Conservation (phyloP, 64 coral and sea anemone species). For the Catalaphyllia jardinei region DNA sequence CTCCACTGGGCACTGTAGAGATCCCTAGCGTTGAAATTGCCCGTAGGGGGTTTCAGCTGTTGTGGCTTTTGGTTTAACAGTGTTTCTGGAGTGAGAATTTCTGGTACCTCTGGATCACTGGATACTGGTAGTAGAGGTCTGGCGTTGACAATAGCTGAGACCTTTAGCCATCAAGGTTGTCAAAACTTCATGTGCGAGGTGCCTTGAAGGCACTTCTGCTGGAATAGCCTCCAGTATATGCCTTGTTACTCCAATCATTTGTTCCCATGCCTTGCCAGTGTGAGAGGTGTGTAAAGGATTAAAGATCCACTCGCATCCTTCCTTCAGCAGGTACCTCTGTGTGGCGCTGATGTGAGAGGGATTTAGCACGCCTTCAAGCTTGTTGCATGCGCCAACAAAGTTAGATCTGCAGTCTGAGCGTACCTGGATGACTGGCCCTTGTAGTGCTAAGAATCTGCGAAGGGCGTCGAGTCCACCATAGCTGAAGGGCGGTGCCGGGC, state of each 20-base stretch:
- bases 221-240: slow-evolving; percentile 30
- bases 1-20: slow-evolving; percentile 52
- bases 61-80: slow-evolving; percentile 43
- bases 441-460: slow-evolving; percentile 46
- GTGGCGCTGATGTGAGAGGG: not conserved
- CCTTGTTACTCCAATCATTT: slow-evolving; percentile 45
- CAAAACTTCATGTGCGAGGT: slow-evolving; percentile 61
- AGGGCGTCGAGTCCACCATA: slow-evolving; percentile 54
- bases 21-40: slow-evolving; percentile 20
- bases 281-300: slow-evolving; percentile 26
- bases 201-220: slow-evolving; percentile 4
- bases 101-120: slow-evolving; percentile 28
- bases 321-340: not conserved
- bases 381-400: slow-evolving; percentile 53
- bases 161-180: slow-evolving; percentile 65
- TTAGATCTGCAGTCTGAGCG: slow-evolving; percentile 67
- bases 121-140: slow-evolving; percentile 50
- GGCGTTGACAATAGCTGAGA: slow-evolving; percentile 55
- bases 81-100: slow-evolving; percentile 32
- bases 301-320: slow-evolving; percentile 45
- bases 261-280: slow-evolving; percentile 45
- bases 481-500: slow-evolving; percentile 22
- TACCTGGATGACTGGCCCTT: slow-evolving; percentile 38
- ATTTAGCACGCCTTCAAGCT: slow-evolving; percentile 15
- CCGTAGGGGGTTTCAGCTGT: slow-evolving; percentile 5